These are phyloP conservation scores for Drosophila fuyamai DNA, from an alignment of 1,140 invertebrate species.

Conservation along the genomic window DNA sequence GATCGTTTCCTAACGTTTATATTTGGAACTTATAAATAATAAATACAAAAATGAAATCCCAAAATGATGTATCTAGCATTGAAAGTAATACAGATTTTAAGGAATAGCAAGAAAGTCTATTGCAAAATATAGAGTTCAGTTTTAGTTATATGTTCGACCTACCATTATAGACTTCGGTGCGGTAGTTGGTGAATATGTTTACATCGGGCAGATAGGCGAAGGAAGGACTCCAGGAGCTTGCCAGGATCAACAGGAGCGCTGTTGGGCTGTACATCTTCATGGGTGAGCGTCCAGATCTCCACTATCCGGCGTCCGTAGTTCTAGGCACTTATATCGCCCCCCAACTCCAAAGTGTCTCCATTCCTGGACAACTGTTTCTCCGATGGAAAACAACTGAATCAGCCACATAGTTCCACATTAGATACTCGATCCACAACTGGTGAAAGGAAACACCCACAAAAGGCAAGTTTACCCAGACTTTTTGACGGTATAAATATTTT, in stretches of 20 bases:
- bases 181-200: constrained; percentile 71
- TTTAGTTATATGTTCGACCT: neutral
- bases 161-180: constrained; percentile 72
- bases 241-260: constrained; percentile 32
- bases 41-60: no score
- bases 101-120: no score
- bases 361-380: neutral
- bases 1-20: no score
- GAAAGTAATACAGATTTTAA: no score
- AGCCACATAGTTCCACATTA: constrained; percentile 2
- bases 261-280: constrained; percentile 3
- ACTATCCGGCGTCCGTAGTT: neutral
- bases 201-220: constrained; percentile 58
- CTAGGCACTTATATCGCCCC: constrained; percentile 7
- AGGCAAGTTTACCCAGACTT: neutral
- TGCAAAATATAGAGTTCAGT: no score
- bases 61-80: no score
- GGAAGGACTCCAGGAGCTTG: constrained; percentile 14
- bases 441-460: neutral
- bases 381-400: constrained; percentile 8
- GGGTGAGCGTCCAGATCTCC: neutral
- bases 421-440: neutral
- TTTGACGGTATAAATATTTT: neutral
- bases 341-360: neutral
- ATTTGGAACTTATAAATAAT: no score